Evolutionary conservation across 1,140 invertebrate genomes (phyloP), one percentile per base, ranked within the genome.

Genomic region (Zaprionus inermis): DNA sequence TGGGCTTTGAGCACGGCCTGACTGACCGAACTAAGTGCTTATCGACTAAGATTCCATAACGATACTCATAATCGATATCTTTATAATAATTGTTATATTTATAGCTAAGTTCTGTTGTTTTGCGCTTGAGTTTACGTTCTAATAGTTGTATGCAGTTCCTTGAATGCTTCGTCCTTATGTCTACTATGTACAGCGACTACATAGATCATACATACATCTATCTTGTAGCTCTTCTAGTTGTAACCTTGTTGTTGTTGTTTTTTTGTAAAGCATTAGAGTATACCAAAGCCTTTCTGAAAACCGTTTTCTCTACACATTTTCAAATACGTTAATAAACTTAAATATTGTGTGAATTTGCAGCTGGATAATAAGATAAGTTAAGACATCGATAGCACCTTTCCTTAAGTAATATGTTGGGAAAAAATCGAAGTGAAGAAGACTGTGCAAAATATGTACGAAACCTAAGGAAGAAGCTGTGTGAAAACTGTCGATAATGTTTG

Each of bases 251-350:
- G 16, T 84, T 89, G 14, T 80, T 71, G 44, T 65, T 66, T 16
- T 16, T 84, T 89, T 88, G 90, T 91, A 91, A 91, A 91, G 90
- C 90, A 89, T 91, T 82, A 82, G 84, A 90, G 90, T 90, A 90
- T 91, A 91, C 90, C 90, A 91, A 91, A 91, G 90, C 90, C 90
- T 38, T 86, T 75, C 76, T 83, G 84, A 83, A 86, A 86, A 83
- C 83, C 79, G 24, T 85, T 86, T 75, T 57, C 38, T 56, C 52
- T 54, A 56, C 52, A 56, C 51, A 65, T 55, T 56, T 56, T 56
- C 63, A 56, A 65, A 16, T 56, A 49, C 10, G 44, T 49, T 20
- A 49, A 22, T 22, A 49, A 49, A 49, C 44, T 3, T 10, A 49
- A 49, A 46, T 67, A 56, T 34, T 71, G 36, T 20, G 49, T 52